Percentiles rank a stretch among this genome's conserved stretches.
Evolutionary conservation across 2,113 vertebrate species (phyloP).

Genomic region (Calypte anna): DNA sequence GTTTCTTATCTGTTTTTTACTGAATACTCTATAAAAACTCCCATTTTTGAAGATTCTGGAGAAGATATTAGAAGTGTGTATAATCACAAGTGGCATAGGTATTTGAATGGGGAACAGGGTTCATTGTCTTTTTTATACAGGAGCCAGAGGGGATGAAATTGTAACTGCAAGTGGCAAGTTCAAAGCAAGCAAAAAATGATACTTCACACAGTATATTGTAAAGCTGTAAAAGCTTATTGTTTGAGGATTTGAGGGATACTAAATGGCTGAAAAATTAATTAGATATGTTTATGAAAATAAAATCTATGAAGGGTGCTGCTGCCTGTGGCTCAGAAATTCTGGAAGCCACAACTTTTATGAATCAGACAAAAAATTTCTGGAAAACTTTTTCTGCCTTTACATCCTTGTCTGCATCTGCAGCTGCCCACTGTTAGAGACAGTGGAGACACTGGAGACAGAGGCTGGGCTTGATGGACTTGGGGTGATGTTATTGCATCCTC

Average conservation of each 20-base stretch:
- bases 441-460: not conserved
- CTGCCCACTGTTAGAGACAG: not conserved
- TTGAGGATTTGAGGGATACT: not conserved
- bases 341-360: not conserved
- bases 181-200: not conserved
- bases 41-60: not conserved
- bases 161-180: not conserved
- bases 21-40: not conserved
- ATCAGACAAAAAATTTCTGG: not conserved
- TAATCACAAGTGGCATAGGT: not conserved
- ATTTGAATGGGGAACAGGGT: not conserved
- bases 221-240: not conserved
- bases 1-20: not conserved
- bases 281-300: not conserved
- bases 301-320: not conserved
- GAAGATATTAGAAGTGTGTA: not conserved
- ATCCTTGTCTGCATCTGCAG: not conserved
- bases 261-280: not conserved
- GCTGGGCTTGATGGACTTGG: not conserved
- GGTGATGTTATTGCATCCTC: not conserved
- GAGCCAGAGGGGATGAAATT: not conserved
- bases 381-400: not conserved
- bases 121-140: not conserved
- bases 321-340: not conserved
- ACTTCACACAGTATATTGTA: not conserved